phyloP scores from a whole-genome alignment of 1,140 invertebrate species.

The Calliphora vicina region DNA sequence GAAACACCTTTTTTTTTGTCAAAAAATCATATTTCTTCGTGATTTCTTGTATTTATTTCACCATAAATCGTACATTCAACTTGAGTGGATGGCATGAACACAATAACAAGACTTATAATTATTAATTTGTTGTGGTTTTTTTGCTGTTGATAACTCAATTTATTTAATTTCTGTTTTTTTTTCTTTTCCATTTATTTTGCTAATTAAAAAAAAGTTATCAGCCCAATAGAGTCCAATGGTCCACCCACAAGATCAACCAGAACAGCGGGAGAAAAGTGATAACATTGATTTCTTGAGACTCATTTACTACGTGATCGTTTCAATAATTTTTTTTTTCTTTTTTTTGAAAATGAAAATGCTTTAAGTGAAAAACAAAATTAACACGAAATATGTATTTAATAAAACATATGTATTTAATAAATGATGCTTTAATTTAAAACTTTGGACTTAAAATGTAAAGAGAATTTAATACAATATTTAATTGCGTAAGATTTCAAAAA shows the following conservation, averaged over 20 bases:
- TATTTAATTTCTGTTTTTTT: neutral
- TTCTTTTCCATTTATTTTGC: neutral
- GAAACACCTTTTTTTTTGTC: conserved; percentile 1
- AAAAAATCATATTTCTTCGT: neutral
- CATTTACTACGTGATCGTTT: neutral
- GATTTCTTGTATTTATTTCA: neutral
- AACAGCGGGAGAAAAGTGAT: neutral
- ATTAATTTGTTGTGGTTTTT: neutral
- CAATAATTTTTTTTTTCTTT: too few species aligned
- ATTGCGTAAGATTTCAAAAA: neutral
- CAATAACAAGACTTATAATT: neutral
- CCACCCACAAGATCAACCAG: conserved; percentile 24
- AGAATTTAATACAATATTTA: too few species aligned
- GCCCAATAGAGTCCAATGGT: conserved; percentile 24
- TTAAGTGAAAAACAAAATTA: too few species aligned
- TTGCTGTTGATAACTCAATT: conserved; percentile 8
- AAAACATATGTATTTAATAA: neutral
- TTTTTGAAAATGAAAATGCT: too few species aligned
- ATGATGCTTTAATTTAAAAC: neutral
- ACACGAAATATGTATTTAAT: neutral
- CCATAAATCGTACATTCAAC: neutral
- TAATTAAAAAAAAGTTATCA: conserved; percentile 28
- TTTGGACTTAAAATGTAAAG: neutral
- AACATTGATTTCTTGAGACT: neutral
- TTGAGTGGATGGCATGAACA: neutral